Conservation (phyloP, 37 sponge, comb jelly and placozoan genomes). For the Haliclona indistincta region DNA sequence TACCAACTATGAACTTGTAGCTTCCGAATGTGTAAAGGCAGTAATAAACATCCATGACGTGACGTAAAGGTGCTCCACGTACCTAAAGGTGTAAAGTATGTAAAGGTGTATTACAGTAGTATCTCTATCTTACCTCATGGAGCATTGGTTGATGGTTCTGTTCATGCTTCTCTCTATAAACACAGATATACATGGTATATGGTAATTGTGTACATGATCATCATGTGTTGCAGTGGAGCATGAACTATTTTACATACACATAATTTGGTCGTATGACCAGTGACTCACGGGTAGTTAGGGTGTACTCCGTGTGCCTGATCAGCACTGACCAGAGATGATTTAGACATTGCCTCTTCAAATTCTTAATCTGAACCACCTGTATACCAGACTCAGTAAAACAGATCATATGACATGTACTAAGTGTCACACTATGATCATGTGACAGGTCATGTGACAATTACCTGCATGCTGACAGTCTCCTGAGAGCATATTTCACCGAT, state of each 20-base stretch:
- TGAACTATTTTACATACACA: background rate
- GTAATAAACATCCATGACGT: no score
- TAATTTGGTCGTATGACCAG: background rate
- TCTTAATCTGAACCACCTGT: slow-evolving; percentile 17
- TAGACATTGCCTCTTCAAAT: slow-evolving; percentile 84
- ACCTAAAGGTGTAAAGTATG: no score
- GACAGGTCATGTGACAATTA: background rate
- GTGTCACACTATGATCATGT: no score
- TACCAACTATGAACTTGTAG: no score
- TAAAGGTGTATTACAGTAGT: no score
- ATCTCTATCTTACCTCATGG: slow-evolving; percentile 78
- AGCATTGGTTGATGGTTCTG: slow-evolving; percentile 72
- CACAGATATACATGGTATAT: no score
- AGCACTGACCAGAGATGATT: slow-evolving; percentile 89
- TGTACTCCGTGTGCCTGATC: slow-evolving; percentile 97
- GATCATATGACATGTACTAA: background rate
- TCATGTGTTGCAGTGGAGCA: no score
- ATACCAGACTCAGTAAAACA: background rate
- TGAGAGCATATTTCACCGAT: slow-evolving; percentile 63
- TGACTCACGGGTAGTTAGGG: slow-evolving; percentile 88
- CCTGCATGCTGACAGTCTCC: slow-evolving; percentile 63
- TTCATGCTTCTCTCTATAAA: slow-evolving; percentile 88
- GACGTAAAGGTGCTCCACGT: no score
- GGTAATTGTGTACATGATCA: no score
- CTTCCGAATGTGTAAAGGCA: no score